Evolutionary conservation across 2,113 vertebrate genomes (phyloP), one percentile per base, ranked within the genome.

Genomic region (Phycodurus eques): DNA sequence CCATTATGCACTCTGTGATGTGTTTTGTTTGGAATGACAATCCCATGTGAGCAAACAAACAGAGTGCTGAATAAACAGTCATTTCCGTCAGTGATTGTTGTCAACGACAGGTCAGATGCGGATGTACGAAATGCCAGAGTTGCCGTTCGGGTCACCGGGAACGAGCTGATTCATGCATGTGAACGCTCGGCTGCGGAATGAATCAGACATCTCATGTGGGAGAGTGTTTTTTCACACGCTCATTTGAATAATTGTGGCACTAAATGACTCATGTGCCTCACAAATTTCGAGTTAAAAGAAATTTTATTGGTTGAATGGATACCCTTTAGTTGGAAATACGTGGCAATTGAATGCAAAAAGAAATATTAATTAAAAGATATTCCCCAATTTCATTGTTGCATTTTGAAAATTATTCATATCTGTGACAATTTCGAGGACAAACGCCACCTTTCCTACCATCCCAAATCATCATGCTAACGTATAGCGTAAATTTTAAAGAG

Each of bases 91-190:
- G 20, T 15, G 13, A 11, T 17, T 66, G 39, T 4, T 19, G 67
- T 35, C 27, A 33, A 46, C 53, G 20, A 31, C 15, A 22, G 53
- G 27, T 67, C 70, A 70, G n/a, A 54, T n/a, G 17, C 33, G 57
- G 17, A 57, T 39, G 62, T 53, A 20, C 71, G 42, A 79, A 70
- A 77, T 70, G 43, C 35, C 17, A 64, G 35, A 67, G 75, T 77
- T 59, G 63, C 0, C 6, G 53, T 53, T 42, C 5, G 42, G 42
- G 59, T 77, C 39, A 27, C 20, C 82, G 85, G 81, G 83, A 81
- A 87, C 35, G 20, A 71, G n/a, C 54, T 0, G 69, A 68, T 33
- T 27, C 44, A 47, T 20, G 14, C 60, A 22, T 75, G 57, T 43
- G 65, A 71, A 79, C 44, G 49, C 53, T 54, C 44, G 3, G 12